phyloP scores from a whole-genome alignment of 1,140 invertebrate genomes.

The Papilio polytes region DNA sequence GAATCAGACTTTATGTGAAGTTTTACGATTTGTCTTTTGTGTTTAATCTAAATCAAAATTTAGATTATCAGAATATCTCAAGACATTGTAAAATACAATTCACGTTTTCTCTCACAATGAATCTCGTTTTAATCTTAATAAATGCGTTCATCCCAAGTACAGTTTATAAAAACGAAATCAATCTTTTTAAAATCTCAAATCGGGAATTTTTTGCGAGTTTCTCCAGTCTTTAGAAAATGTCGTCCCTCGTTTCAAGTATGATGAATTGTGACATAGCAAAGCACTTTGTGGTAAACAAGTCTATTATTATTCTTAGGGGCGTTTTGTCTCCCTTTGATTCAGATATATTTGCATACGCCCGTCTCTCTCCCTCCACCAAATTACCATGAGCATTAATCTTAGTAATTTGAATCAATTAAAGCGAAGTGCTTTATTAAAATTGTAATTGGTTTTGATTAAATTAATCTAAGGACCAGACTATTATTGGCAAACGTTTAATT shows the following conservation, averaged over 20 bases:
- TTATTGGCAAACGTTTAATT: conserved; percentile 6
- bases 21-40: too few species aligned
- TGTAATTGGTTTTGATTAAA: conserved; percentile 31
- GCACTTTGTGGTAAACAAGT: conserved; percentile 74
- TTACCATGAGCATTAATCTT: conserved; percentile 21
- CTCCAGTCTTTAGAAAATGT: neutral
- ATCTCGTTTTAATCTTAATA: neutral
- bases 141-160: neutral
- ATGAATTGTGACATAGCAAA: conserved; percentile 69
- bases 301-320: conserved; percentile 72
- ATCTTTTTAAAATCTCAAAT: neutral
- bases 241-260: neutral
- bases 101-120: neutral
- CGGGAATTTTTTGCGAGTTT: neutral
- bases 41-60: too few species aligned
- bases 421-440: conserved; percentile 34
- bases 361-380: conserved; percentile 39
- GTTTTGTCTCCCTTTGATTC: conserved; percentile 65
- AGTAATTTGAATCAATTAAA: conserved; percentile 37
- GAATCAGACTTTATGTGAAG: too few species aligned
- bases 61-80: too few species aligned
- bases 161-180: neutral
- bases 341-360: conserved; percentile 58
- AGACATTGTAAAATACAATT: neutral
- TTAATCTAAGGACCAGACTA: conserved; percentile 1